Conservation (phyloP, 2,797 vertebrate species). For the Phoeniculus purpureus region DNA sequence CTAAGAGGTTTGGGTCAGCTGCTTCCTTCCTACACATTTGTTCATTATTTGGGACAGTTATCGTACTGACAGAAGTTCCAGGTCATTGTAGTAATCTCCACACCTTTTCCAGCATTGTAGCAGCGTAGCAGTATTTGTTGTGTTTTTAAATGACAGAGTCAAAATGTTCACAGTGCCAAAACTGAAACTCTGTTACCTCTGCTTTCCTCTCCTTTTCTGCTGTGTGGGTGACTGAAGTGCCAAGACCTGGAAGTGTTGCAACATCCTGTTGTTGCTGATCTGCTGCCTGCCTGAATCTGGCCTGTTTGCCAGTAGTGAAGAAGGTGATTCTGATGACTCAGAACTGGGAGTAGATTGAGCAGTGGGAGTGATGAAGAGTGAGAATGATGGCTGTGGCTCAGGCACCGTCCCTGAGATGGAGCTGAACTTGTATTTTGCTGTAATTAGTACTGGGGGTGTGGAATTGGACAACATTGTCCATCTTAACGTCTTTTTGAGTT, state of each 20-base stretch:
- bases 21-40: neutral
- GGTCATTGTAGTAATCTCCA: neutral
- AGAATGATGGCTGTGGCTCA: neutral
- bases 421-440: conserved; percentile 22
- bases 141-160: neutral
- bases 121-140: neutral
- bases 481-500: neutral
- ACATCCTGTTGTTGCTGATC: neutral
- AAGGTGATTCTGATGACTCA: neutral
- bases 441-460: conserved; percentile 11
- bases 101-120: neutral
- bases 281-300: neutral
- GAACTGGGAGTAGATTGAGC: neutral
- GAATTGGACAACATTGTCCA: neutral
- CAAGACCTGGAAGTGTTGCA: neutral
- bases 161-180: neutral
- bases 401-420: neutral
- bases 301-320: neutral
- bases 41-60: neutral
- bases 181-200: neutral
- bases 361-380: neutral
- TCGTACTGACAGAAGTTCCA: neutral
- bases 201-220: neutral
- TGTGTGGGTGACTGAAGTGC: neutral
- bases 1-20: neutral